phyloP scores from a whole-genome alignment of 2,113 vertebrate genomes.

The Geothlypis trichas region DNA sequence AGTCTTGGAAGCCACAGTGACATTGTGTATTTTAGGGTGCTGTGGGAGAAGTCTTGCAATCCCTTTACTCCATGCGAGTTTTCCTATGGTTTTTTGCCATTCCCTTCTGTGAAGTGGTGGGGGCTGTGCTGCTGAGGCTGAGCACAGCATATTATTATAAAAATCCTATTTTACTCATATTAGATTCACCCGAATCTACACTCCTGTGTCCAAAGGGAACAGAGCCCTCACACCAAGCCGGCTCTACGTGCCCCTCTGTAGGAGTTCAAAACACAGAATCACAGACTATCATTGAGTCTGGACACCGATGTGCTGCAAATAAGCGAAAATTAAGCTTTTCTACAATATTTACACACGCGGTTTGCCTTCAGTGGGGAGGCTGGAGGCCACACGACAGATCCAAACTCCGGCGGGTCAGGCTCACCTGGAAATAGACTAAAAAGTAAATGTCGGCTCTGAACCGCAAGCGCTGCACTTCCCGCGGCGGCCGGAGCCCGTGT shows the following conservation, averaged over 20 bases:
- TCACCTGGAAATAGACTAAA: accelerated
- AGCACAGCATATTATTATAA: background rate
- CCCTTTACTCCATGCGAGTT: accelerated
- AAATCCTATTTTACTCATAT: background rate
- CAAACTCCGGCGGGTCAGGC: background rate
- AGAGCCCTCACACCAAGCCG: background rate
- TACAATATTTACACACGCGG: accelerated
- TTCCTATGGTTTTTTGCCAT: accelerated
- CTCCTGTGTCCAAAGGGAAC: background rate
- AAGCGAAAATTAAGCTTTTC: background rate
- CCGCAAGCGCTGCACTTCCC: background rate
- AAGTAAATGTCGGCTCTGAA: background rate
- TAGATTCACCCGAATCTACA: background rate
- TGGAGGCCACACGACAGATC: accelerated
- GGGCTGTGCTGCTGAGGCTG: too few relatives aligned
- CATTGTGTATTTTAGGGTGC: accelerated
- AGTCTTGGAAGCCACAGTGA: accelerated
- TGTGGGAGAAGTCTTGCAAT: background rate
- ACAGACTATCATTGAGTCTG: accelerated
- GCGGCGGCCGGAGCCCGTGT: background rate
- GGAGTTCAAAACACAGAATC: background rate
- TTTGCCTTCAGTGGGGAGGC: background rate
- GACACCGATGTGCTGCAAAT: accelerated
- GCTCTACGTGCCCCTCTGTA: background rate
- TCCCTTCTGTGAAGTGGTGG: background rate